Conservation (phyloP, 2,113 vertebrate species). For the Nothoprocta perdicaria region DNA sequence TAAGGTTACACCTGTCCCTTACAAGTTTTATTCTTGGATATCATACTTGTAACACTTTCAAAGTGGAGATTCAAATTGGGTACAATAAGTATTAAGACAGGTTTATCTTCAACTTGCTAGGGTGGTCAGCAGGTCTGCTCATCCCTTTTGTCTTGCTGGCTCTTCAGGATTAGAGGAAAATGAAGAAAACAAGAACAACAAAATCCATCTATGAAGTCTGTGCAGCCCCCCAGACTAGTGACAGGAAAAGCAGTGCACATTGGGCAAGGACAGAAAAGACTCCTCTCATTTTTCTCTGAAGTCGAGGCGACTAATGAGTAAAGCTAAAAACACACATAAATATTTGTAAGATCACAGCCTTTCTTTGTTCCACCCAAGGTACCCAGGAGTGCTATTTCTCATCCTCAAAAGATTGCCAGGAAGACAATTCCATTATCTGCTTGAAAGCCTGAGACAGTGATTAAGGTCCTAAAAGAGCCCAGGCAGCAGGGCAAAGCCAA, state of each 20-base stretch:
- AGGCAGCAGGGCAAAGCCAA: background rate
- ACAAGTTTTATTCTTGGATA: background rate
- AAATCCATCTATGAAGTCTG: background rate
- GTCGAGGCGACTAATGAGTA: background rate
- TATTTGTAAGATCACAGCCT: background rate
- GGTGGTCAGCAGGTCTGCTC: background rate
- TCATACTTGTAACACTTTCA: too few relatives aligned
- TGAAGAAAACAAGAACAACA: background rate
- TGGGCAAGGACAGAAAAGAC: background rate
- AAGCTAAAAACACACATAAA: background rate
- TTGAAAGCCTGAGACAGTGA: background rate
- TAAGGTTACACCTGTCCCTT: background rate
- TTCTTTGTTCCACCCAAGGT: background rate
- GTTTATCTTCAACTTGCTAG: background rate
- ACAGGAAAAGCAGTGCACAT: background rate
- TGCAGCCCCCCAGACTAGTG: background rate
- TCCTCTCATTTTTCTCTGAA: background rate
- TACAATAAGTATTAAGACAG: background rate
- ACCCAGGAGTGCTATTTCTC: background rate
- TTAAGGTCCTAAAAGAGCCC: background rate
- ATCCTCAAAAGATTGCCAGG: background rate
- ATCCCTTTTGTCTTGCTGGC: background rate
- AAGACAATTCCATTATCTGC: background rate
- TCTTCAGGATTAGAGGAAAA: background rate
- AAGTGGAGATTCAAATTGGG: background rate